A percentile compares a stretch with the other conserved stretches of the same genome.
Evolutionary conservation across 2,113 vertebrate genomes (phyloP).

Genomic region (Emydocephalus ijimae): DNA sequence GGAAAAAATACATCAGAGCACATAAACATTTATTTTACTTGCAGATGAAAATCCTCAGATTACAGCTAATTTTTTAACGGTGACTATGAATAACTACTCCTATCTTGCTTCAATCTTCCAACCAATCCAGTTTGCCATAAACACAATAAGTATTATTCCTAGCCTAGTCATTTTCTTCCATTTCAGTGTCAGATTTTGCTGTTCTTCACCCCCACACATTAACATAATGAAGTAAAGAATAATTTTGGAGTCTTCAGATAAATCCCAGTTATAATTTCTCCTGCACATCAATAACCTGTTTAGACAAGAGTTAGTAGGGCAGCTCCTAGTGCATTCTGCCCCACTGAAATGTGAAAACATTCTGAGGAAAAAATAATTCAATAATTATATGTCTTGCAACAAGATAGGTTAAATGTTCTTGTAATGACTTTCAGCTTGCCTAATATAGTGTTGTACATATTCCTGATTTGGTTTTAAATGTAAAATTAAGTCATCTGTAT

Average conservation of each 20-base stretch:
- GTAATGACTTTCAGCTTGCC: background rate
- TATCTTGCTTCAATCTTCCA: background rate
- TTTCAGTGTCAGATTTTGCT: background rate
- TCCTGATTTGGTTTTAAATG: background rate
- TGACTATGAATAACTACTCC: background rate
- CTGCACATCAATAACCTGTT: background rate
- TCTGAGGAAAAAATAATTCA: background rate
- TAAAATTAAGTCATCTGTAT: background rate
- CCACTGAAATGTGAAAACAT: background rate
- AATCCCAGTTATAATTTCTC: background rate
- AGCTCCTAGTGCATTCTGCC: background rate
- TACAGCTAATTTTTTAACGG: background rate
- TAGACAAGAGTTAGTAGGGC: background rate
- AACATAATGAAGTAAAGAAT: background rate
- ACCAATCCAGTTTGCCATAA: background rate
- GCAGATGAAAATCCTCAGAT: background rate
- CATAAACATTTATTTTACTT: background rate
- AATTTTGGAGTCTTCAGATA: slow-evolving; percentile 6
- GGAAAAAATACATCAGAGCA: background rate
- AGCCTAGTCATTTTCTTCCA: background rate
- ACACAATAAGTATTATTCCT: background rate
- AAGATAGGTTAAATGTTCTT: background rate
- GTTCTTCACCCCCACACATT: background rate
- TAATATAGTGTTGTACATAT: background rate
- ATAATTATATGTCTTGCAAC: background rate